Conservation (phyloP, 2,888 invertebrate genomes). For the Julus scanicus region DNA sequence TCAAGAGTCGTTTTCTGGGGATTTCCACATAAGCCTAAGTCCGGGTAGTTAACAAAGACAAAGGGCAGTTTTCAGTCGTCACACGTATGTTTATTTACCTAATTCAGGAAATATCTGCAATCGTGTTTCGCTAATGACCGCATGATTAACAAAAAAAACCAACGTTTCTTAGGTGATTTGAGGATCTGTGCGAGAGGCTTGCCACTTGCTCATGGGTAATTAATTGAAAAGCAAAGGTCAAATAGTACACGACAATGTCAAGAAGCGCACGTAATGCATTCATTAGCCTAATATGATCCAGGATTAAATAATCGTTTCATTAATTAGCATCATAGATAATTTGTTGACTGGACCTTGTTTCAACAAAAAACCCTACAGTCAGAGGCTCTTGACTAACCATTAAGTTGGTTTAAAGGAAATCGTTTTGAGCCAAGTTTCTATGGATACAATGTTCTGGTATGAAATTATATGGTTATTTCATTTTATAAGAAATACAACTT, state of each 20-base stretch:
- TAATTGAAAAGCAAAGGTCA: not conserved
- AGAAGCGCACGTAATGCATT: not conserved
- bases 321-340: not conserved
- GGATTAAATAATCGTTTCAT: not conserved
- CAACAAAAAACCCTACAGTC: not conserved
- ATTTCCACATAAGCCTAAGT: not conserved
- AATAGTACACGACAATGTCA: not conserved
- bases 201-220: not conserved
- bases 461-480: too few species aligned
- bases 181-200: not conserved
- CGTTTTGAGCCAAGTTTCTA: too few species aligned
- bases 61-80: not conserved
- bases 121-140: not conserved
- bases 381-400: not conserved
- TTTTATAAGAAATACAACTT: too few species aligned
- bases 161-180: not conserved
- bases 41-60: not conserved
- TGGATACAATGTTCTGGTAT: too few species aligned
- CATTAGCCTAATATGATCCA: not conserved
- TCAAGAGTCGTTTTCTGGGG: not conserved
- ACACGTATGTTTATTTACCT: not conserved
- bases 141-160: not conserved
- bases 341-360: not conserved
- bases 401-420: not conserved
- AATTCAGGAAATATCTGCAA: not conserved